Base-by-base conservation (phyloP, 2,113 vertebrate genomes). In the Cheilinus undulatus region DNA sequence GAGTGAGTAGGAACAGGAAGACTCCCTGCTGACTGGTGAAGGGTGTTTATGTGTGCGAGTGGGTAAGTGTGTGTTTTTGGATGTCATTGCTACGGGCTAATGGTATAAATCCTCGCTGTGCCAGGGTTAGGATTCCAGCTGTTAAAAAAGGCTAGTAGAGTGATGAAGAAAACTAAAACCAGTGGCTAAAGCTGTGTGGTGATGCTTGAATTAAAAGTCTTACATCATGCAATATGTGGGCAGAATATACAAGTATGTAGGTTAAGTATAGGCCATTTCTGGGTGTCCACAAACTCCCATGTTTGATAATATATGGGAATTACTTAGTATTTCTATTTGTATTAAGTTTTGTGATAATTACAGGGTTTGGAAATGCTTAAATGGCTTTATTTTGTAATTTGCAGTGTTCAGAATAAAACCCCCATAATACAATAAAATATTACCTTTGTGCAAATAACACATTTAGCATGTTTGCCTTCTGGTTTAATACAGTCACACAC, bases 11-110 rank as follows among this genome's bases (percentile, higher is more conserved):
- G 88, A 91, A 78, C 91, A 91, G 91, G 89, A 92, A 91, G 90
- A 79, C 90, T 92, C 86, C 91, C 90, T 73, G 86, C 91, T 87
- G 90, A 65, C 85, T 80, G 74, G 66, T 76, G 82, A 76, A 80
- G 80, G 84, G 87, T 91, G 87, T 93, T 92, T 91, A 92, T 92
- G 89, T 89, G 90, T 77, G 83, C 46, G 82, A 77, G 82, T 0
- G 50, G 57, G 61, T 60, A 82, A 79, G 74, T 86, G 86, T 86
- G 81, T 86, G 82, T 77, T 87, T 89, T 86, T 88, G 82, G 76
- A 88, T 83, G 85, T 90, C 88, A 82, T 50, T 78, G 80, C 86
- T 79, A 87, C 69, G 49, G 51, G 83, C 78, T 85, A 69, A 69
- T 81, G 50, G 77, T 61, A 85, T 87, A 90, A 91, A 89, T 87